Base-by-base conservation (phyloP, 2,113 vertebrate genomes). In the Tyrannus savana region DNA sequence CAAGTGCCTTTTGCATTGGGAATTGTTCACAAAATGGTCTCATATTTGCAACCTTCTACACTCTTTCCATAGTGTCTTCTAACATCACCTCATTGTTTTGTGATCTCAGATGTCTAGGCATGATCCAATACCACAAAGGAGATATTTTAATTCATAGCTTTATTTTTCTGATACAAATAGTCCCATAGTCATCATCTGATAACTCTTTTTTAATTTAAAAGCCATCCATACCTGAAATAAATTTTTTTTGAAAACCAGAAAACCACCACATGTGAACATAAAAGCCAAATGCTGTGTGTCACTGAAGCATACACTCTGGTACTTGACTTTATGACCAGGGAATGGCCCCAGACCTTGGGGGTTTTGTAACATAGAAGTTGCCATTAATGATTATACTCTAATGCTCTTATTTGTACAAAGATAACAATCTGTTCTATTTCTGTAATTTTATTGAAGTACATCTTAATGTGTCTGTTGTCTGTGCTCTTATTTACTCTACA, bases 271-370 rank as follows among this genome's bases (percentile, higher is more conserved):
- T n/a, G 33, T 14, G n/a, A 52, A 28, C 19, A 44, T 35, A 19
- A 46, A 60, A 81, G 13, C 31, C 49, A 63, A 81, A 31, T 28
- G 17, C 25, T 60, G 0, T 33, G 19, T 64, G 19, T 44, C 44
- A 18, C 14, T 27, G 46, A 37, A 78, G 13, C 42, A n/a, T 25
- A 14, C 7, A 37, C 19, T 42, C 7, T 82, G 9, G 9, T 66
- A 3, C 37, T 78, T 79, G 44, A 19, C 30, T 33, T 80, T 49
- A 27, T 73, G 31, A 50, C 3, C 9, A 27, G 10, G 15, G 39
- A 62, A 76, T 41, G 6, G 6, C 5, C 14, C 31, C 39, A 59
- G 24, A 3, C 14, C 11, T 42, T 19, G 9, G 3, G 1, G 1
- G 0, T 1, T 17, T 52, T 52, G 22, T 42, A 35, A 12, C 47